These are phyloP conservation scores for Mesorhabditis sp. DNA, from an alignment of 2,888 invertebrate genomes.

Conservation along the genomic window DNA sequence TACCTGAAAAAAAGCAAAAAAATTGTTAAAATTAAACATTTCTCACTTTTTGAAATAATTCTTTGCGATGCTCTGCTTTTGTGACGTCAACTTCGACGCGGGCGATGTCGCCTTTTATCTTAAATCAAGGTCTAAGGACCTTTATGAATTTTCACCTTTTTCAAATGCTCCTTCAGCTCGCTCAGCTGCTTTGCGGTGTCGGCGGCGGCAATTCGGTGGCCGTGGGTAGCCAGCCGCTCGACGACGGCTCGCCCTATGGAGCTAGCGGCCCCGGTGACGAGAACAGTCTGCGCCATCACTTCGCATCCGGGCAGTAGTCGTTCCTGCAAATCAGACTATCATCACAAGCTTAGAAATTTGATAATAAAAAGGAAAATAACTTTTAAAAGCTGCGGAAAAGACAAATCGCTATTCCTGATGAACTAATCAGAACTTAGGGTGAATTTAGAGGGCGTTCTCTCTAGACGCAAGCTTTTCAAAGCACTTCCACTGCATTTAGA, in stretches of 20 bases:
- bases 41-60: conserved; percentile 22
- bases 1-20: background rate
- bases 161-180: background rate
- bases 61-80: conserved; percentile 22
- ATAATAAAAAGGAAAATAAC: no score
- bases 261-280: conserved; percentile 30
- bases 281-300: conserved; percentile 22
- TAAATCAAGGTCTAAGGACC: conserved; percentile 5
- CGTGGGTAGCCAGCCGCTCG: conserved; percentile 36
- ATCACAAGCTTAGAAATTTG: no score
- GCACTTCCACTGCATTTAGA: no score
- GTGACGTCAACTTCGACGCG: conserved; percentile 26
- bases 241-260: conserved; percentile 37
- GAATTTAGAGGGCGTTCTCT: no score
- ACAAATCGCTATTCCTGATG: no score
- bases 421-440: no score
- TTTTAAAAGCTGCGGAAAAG: no score
- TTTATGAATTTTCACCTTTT: background rate
- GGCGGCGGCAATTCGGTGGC: conserved; percentile 28
- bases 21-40: background rate
- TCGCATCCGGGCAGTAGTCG: no score
- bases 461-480: no score
- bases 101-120: conserved; percentile 30
- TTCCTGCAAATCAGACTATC: no score
- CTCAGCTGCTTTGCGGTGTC: conserved; percentile 30